Conservation (phyloP, 1,140 invertebrate genomes). For the Drosophila pandora region DNA sequence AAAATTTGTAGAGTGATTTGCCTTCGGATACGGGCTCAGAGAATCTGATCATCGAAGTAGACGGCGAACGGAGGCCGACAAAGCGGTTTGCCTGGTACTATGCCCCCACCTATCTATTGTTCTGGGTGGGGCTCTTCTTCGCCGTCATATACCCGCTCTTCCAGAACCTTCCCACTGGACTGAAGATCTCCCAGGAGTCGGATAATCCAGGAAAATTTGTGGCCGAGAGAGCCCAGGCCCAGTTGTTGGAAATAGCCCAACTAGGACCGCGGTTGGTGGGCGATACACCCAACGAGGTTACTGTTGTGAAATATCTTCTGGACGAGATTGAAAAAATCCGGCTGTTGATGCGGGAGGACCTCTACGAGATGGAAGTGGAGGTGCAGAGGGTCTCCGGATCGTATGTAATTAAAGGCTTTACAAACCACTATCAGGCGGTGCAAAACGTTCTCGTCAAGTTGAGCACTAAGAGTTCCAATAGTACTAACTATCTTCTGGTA, state of each 20-base stretch:
- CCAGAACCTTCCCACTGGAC: slow-evolving; percentile 43
- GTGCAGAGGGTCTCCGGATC: slow-evolving; percentile 87
- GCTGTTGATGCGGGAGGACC: slow-evolving; percentile 45
- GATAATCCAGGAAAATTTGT: slow-evolving; percentile 61
- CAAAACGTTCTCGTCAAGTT: slow-evolving; percentile 92
- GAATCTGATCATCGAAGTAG: slow-evolving; percentile 27
- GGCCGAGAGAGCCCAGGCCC: slow-evolving; percentile 63
- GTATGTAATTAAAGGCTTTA: slow-evolving; percentile 90
- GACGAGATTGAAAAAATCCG: slow-evolving; percentile 69
- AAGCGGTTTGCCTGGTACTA: slow-evolving; percentile 67
- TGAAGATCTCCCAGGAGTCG: slow-evolving; percentile 53
- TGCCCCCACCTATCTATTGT: slow-evolving; percentile 56
- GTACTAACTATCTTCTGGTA: slow-evolving; percentile 87
- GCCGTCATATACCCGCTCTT: slow-evolving; percentile 66
- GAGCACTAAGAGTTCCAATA: slow-evolving; percentile 83
- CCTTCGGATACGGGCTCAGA: neutral
- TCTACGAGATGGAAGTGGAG: slow-evolving; percentile 67
- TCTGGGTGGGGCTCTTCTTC: slow-evolving; percentile 68
- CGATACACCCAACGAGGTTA: slow-evolving; percentile 87
- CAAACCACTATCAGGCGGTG: slow-evolving; percentile 88
- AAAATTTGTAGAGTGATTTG: neutral
- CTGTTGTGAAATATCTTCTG: slow-evolving; percentile 85
- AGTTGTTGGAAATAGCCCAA: slow-evolving; percentile 87
- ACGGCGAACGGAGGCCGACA: neutral
- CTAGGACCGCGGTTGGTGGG: slow-evolving; percentile 89